These are phyloP conservation scores for human DNA, from an alignment of 2,113 vertebrate genomes.

Conservation along the genomic window DNA sequence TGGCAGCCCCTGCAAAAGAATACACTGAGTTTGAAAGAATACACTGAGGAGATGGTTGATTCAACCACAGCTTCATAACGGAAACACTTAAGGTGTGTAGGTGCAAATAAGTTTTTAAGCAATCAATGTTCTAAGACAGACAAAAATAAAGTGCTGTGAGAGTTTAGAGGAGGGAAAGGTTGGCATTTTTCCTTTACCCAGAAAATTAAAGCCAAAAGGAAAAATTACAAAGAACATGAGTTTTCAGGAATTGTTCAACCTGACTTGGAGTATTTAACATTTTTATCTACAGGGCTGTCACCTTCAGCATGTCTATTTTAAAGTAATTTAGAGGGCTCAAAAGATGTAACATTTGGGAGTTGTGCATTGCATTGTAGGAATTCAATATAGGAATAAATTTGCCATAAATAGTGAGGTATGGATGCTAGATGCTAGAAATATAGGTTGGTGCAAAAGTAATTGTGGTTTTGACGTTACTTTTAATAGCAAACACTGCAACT, in stretches of 20 bases:
- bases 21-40: not conserved
- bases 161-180: not conserved
- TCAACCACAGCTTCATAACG: not conserved
- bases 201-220: not conserved
- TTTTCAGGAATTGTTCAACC: not conserved
- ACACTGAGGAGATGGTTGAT: not conserved
- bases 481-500: too few species aligned
- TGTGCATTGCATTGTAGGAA: not conserved
- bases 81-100: not conserved
- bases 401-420: not conserved
- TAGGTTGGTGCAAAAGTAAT: too few species aligned
- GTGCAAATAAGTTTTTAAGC: not conserved
- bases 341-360: not conserved
- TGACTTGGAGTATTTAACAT: not conserved
- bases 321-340: not conserved
- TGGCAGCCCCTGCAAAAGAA: not conserved
- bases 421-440: not conserved
- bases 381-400: not conserved
- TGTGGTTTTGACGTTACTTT: too few species aligned
- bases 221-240: not conserved
- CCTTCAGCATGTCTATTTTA: constrained; percentile 10
- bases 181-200: not conserved
- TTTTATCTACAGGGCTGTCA: not conserved
- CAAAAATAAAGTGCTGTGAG: not conserved
- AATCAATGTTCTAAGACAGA: not conserved